Evolutionary conservation across 2,113 vertebrate genomes (phyloP).

Genomic region (Numenius arquata): DNA sequence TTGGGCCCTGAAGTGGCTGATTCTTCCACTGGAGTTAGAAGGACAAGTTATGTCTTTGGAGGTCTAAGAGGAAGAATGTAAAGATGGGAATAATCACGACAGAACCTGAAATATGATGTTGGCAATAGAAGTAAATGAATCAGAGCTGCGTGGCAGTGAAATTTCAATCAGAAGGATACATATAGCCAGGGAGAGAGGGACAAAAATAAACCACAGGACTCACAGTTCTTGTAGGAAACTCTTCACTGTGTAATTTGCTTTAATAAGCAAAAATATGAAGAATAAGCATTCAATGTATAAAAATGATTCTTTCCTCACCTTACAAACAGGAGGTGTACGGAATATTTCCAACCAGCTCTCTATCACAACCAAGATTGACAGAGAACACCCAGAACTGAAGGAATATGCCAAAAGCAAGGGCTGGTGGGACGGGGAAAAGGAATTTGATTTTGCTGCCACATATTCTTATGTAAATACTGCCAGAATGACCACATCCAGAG

Average conservation of each 20-base stretch:
- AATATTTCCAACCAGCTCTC: constrained; percentile 96
- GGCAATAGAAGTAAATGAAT: neutral
- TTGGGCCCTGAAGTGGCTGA: neutral
- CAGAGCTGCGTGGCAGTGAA: neutral
- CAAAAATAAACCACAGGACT: neutral
- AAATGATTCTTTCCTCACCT: neutral
- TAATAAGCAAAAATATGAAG: neutral
- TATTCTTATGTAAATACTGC: constrained; percentile 85
- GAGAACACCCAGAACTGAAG: constrained; percentile 84
- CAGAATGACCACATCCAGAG: constrained; percentile 81
- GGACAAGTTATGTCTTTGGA: neutral
- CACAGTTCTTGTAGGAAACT: neutral
- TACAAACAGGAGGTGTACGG: constrained; percentile 78
- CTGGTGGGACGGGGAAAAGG: constrained; percentile 90
- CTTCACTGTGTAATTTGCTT: neutral
- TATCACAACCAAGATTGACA: constrained; percentile 90
- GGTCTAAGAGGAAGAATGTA: neutral
- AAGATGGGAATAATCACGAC: neutral
- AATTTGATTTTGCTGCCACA: constrained; percentile 86
- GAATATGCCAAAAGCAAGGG: constrained; percentile 81
- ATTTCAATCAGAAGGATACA: neutral
- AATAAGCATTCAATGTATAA: neutral
- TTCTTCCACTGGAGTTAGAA: neutral
- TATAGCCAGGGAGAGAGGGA: neutral
- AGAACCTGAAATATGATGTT: neutral